Evolutionary conservation across 2,888 invertebrate species (phyloP).

Genomic region (Antheraea assamensis): DNA sequence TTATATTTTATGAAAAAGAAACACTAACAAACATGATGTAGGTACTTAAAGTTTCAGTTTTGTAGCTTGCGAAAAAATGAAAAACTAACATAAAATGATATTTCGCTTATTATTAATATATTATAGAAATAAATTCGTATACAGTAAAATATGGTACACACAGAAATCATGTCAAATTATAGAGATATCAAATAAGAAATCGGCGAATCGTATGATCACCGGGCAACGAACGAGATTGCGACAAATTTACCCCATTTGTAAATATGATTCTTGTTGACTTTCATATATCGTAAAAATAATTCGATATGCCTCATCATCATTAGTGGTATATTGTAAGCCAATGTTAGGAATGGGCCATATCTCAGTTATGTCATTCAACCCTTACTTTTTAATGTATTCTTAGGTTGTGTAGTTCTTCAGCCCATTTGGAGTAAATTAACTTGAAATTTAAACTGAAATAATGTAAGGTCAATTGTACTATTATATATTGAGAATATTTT

Average conservation of each 20-base stretch:
- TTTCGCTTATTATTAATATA: background rate
- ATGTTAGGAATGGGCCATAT: background rate
- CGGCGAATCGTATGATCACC: conserved; percentile 1
- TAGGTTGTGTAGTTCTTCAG: too few species aligned
- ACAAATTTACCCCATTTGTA: background rate
- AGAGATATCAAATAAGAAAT: background rate
- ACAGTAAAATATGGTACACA: background rate
- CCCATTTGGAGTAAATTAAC: too few species aligned
- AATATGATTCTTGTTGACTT: background rate
- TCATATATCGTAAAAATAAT: background rate
- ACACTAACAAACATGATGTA: too few species aligned
- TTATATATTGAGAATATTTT: too few species aligned
- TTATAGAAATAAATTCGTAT: background rate
- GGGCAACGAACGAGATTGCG: background rate
- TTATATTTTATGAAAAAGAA: too few species aligned
- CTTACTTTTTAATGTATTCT: background rate
- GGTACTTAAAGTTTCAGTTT: too few species aligned
- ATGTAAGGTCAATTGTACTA: too few species aligned
- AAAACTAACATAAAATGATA: background rate
- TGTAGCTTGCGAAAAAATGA: background rate
- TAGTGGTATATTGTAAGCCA: background rate
- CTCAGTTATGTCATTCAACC: background rate
- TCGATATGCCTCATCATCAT: background rate
- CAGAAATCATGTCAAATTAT: background rate
- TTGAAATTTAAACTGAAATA: too few species aligned